Conservation (phyloP, 2,113 vertebrate genomes). For the Ictalurus punctatus region DNA sequence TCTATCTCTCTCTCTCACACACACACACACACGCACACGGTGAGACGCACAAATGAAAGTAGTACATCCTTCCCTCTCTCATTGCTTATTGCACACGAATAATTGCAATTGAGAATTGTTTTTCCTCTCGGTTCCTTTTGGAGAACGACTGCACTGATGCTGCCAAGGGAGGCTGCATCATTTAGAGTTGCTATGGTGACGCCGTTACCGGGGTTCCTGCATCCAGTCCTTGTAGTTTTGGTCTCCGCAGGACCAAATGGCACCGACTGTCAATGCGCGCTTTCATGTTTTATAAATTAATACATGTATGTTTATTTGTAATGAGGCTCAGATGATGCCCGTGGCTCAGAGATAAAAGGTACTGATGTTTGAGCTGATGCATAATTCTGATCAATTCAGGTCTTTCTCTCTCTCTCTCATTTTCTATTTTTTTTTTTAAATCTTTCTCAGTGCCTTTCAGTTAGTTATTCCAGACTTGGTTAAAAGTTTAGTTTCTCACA, state of each 20-base stretch:
- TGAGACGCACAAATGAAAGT: constrained; percentile 4
- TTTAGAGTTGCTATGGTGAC: constrained; percentile 55
- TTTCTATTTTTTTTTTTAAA: background rate
- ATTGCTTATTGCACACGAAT: constrained; percentile 29
- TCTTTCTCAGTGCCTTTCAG: background rate
- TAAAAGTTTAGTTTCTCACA: background rate
- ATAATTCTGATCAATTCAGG: background rate
- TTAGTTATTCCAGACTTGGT: background rate
- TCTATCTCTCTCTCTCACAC: background rate
- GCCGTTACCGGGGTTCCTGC: constrained; percentile 38
- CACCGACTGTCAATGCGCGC: background rate
- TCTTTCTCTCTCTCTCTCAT: background rate
- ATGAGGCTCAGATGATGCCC: background rate
- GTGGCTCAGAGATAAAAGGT: background rate
- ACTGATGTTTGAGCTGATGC: background rate
- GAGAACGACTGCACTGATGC: constrained; percentile 7
- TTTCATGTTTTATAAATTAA: background rate
- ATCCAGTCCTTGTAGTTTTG: constrained; percentile 27
- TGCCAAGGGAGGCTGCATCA: constrained; percentile 44
- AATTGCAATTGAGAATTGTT: constrained; percentile 46
- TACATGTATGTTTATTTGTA: background rate
- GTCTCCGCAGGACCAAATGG: constrained; percentile 25
- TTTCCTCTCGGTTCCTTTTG: constrained; percentile 24
- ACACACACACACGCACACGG: background rate
- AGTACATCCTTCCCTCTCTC: constrained; percentile 13